A percentile compares a stretch with the other conserved stretches of the same genome.
phyloP scores from a whole-genome alignment of 2,797 vertebrate species.

The Siniperca obscura region DNA sequence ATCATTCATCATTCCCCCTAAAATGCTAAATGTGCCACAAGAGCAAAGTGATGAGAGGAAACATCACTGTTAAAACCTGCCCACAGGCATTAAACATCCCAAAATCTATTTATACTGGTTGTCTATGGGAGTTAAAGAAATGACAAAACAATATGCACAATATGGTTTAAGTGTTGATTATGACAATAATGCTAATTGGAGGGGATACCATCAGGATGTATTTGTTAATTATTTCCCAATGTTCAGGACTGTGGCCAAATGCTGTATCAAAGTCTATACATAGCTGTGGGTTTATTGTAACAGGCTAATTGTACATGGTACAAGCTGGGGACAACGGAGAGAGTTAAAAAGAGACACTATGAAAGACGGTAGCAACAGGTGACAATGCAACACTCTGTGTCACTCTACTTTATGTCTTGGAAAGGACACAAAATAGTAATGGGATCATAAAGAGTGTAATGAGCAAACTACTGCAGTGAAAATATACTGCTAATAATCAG shows the following conservation, averaged over 20 bases:
- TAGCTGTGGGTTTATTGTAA: slow-evolving; percentile 44
- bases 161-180: slow-evolving; percentile 32
- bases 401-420: slow-evolving; percentile 11
- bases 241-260: slow-evolving; percentile 32
- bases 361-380: slow-evolving; percentile 49
- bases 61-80: slow-evolving; percentile 31
- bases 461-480: background rate
- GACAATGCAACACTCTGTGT: slow-evolving; percentile 29
- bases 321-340: slow-evolving; percentile 38
- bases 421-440: background rate
- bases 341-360: slow-evolving; percentile 28
- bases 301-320: slow-evolving; percentile 31
- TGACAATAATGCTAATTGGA: slow-evolving; percentile 18
- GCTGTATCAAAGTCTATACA: slow-evolving; percentile 24
- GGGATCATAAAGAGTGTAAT: background rate
- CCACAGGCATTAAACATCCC: slow-evolving; percentile 16
- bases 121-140: background rate
- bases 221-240: slow-evolving; percentile 20
- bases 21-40: slow-evolving; percentile 47
- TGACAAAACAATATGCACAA: background rate
- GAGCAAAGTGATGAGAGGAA: slow-evolving; percentile 51
- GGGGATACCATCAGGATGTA: slow-evolving; percentile 7
- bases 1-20: slow-evolving; percentile 21
- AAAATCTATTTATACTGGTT: slow-evolving; percentile 39
- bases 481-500: background rate